Base-by-base conservation (phyloP, 1,140 invertebrate genomes). In the Drosophila ambigua region DNA sequence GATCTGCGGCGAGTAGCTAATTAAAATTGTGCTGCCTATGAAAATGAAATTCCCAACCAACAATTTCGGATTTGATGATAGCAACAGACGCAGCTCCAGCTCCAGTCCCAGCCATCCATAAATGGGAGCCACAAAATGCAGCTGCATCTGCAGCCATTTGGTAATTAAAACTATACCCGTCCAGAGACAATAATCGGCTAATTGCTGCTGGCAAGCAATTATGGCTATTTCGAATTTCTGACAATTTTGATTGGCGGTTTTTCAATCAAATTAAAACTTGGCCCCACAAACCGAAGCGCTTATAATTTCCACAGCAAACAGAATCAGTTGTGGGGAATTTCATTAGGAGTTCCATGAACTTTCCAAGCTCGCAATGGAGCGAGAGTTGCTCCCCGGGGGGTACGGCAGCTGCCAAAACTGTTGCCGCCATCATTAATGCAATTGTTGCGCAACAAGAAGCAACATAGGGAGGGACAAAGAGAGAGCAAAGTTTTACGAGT, bases 341-440 rank as follows among this genome's bases (percentile, higher is more conserved):
- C 26, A 44, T 57, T 58, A 3, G 11, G 11, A 69, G 35, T 39
- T 39, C 35, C 5, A 13, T 39, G 35, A 53, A 69, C 39, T 69
- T 69, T 58, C 2, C 3, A 20, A 11, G 55, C 31, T 68, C 16
- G 35, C 7, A 69, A 31, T 69, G 55, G 58, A 63, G 67, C 65
- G 23, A 24, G 23, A 24, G 23, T 73, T 60, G 28, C 45, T 8
- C 24, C 31, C 26, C 24, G 62, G 23, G 8, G 35, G 41, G 43
- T 64, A 58, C 48, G 57, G 46, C 31, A 59, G 35, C 58, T 44
- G 43, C 48, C 39, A 79, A 76, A 75, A 67, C 53, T 80, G 75
- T 72, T 72, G 62, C 65, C 77, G 68, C 62, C 78, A 82, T 78
- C 78, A 88, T 88, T 85, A 85, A 79, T 85, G 72, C 72, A 78